Conservation (phyloP, 2,888 invertebrate species). For the Dynastes hyllus region DNA sequence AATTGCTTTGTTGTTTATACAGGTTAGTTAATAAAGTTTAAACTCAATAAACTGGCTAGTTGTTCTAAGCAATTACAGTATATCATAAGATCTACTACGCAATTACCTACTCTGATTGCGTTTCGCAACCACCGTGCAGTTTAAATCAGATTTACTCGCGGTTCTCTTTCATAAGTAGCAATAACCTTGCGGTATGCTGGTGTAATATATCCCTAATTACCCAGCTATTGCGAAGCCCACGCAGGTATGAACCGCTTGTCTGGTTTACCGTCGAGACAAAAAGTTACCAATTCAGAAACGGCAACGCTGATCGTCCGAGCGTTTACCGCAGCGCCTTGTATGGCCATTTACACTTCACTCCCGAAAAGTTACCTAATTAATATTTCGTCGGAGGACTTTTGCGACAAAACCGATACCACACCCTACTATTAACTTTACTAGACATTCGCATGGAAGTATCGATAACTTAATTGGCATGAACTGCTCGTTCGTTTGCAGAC, state of each 20-base stretch:
- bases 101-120: slow-evolving; percentile 28
- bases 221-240: background rate
- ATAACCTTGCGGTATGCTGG: slow-evolving; percentile 21
- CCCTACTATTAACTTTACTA: slow-evolving; percentile 27
- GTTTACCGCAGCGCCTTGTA: slow-evolving; percentile 33
- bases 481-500: background rate
- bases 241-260: background rate
- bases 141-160: slow-evolving; percentile 34
- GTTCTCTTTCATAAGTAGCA: slow-evolving; percentile 34
- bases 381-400: slow-evolving; percentile 37
- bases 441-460: background rate
- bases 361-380: slow-evolving; percentile 38
- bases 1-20: background rate
- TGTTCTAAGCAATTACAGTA: background rate
- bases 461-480: slow-evolving; percentile 24
- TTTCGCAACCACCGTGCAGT: slow-evolving; percentile 22
- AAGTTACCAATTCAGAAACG: background rate
- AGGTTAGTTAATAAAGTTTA: background rate
- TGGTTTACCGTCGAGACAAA: slow-evolving; percentile 13
- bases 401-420: slow-evolving; percentile 26
- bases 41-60: background rate
- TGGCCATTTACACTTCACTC: slow-evolving; percentile 37
- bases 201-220: slow-evolving; percentile 1
- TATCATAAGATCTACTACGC: slow-evolving; percentile 14
- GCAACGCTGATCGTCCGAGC: slow-evolving; percentile 5